Conservation (phyloP, 2,113 vertebrate species). For the Coptodon bakossiorum region DNA sequence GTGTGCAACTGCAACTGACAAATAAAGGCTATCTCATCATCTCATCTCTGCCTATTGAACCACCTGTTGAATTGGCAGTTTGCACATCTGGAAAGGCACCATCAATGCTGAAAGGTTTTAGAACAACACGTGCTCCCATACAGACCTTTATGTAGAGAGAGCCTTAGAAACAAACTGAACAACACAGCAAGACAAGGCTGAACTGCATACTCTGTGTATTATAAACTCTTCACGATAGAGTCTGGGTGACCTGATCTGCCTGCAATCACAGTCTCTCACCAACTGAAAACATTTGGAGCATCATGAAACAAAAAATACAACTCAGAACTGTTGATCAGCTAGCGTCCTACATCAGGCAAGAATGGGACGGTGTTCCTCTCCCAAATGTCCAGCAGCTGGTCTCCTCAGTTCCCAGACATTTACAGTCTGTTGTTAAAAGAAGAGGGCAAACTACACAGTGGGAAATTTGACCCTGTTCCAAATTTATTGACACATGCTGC, state of each 20-base stretch:
- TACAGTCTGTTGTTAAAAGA: fast-evolving
- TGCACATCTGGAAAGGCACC: neutral
- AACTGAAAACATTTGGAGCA: neutral
- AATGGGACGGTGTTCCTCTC: neutral
- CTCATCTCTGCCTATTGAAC: no score
- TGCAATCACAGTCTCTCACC: fast-evolving
- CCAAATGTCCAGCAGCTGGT: fast-evolving
- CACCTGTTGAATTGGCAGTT: no score
- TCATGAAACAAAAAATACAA: neutral
- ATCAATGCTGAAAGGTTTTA: neutral
- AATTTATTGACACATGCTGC: fast-evolving
- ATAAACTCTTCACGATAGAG: fast-evolving
- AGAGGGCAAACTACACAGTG: fast-evolving
- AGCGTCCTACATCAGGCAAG: fast-evolving
- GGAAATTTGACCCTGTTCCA: fast-evolving
- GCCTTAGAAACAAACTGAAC: neutral
- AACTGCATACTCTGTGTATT: fast-evolving
- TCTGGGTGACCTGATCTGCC: neutral
- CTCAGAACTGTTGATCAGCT: neutral
- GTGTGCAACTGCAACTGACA: no score
- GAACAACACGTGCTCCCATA: neutral
- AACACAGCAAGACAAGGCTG: neutral
- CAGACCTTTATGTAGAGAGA: neutral
- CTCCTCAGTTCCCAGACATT: neutral
- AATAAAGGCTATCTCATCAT: no score